A percentile compares a stretch with the other conserved stretches of the same genome.
phyloP scores from a whole-genome alignment of 2,797 vertebrate genomes.

The Gymnodraco acuticeps region DNA sequence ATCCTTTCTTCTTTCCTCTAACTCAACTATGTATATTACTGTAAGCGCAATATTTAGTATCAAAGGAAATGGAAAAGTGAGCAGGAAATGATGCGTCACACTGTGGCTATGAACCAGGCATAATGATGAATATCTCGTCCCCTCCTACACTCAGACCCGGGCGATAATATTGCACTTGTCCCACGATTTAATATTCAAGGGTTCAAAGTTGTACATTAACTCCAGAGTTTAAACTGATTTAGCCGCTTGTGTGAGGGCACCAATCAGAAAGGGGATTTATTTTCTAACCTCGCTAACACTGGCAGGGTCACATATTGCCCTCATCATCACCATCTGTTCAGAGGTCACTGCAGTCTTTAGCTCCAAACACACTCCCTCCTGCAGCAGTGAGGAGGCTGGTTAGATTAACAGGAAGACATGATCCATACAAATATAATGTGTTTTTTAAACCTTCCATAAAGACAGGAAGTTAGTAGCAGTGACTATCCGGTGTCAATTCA shows the following conservation, averaged over 20 bases:
- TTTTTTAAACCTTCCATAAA: neutral
- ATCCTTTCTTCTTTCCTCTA: neutral
- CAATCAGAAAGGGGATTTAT: constrained; percentile 12
- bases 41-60: constrained; percentile 43
- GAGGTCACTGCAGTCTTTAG: neutral
- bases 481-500: neutral
- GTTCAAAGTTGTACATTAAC: constrained; percentile 55
- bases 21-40: neutral
- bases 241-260: constrained; percentile 18
- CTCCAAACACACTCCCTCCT: constrained; percentile 3
- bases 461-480: neutral
- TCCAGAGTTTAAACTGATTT: constrained; percentile 56
- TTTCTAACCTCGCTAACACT: constrained; percentile 14
- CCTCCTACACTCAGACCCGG: constrained; percentile 29
- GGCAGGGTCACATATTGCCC: constrained; percentile 7
- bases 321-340: constrained; percentile 32
- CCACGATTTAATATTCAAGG: constrained; percentile 52
- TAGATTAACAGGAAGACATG: neutral
- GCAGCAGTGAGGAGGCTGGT: neutral
- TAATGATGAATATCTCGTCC: constrained; percentile 54
- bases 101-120: constrained; percentile 1
- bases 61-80: constrained; percentile 40
- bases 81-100: constrained; percentile 50
- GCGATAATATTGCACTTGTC: constrained; percentile 45
- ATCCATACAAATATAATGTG: neutral